phyloP scores from a whole-genome alignment of 2,113 vertebrate species.

The Syngnathus scovelli region DNA sequence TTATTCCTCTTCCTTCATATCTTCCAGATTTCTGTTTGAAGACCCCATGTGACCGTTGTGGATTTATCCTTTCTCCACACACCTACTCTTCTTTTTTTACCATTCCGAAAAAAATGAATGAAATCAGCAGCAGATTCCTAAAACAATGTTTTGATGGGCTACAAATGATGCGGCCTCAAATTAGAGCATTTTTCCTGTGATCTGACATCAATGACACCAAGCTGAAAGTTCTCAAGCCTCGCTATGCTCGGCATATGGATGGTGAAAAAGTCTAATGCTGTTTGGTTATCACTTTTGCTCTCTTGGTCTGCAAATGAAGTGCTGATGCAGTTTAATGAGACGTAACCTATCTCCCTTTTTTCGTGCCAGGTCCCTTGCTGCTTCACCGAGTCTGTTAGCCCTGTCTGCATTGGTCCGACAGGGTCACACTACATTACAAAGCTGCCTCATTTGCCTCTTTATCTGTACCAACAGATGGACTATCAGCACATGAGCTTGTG shows the following conservation, averaged over 20 bases:
- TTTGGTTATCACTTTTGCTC: conserved; percentile 56
- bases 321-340: conserved; percentile 66
- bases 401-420: conserved; percentile 47
- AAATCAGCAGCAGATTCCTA: conserved; percentile 36
- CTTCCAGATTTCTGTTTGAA: conserved; percentile 59
- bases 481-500: conserved; percentile 49
- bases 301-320: conserved; percentile 58
- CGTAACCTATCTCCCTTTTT: conserved; percentile 48
- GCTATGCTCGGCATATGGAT: conserved; percentile 44
- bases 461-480: conserved; percentile 67
- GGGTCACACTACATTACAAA: conserved; percentile 61
- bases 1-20: conserved; percentile 53
- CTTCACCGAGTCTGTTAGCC: conserved; percentile 42
- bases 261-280: conserved; percentile 51
- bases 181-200: conserved; percentile 20
- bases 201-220: conserved; percentile 38
- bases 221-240: conserved; percentile 47
- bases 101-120: conserved; percentile 46
- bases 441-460: conserved; percentile 63
- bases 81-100: conserved; percentile 36
- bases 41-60: conserved; percentile 45
- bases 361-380: conserved; percentile 46
- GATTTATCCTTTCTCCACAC: conserved; percentile 1
- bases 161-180: conserved; percentile 60
- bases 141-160: conserved; percentile 47